phyloP scores from a whole-genome alignment of 1,140 invertebrate species.

The Pogonomyrmex barbatus region DNA sequence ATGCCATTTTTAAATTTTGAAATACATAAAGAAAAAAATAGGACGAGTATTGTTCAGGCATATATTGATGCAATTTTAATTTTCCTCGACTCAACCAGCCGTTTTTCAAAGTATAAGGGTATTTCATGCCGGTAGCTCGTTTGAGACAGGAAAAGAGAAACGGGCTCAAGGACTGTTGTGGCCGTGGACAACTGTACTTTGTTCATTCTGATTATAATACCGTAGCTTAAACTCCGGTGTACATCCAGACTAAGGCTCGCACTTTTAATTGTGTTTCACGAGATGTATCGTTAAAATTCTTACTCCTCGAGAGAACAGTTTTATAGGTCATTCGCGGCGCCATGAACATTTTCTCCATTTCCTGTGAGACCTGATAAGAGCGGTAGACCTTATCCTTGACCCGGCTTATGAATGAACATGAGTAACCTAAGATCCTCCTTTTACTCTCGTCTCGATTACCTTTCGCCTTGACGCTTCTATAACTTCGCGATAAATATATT shows the following conservation, averaged over 20 bases:
- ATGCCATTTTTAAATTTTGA: background rate
- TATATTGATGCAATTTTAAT: background rate
- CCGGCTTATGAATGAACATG: constrained; percentile 60
- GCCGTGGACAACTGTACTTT: background rate
- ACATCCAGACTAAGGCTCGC: background rate
- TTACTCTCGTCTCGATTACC: constrained; percentile 56
- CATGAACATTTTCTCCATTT: background rate
- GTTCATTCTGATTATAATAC: background rate
- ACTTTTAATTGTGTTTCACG: constrained; percentile 15
- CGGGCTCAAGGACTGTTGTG: constrained; percentile 20
- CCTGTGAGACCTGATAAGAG: constrained; percentile 30
- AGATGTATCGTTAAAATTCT: background rate
- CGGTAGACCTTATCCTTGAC: constrained; percentile 30
- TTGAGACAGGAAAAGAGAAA: constrained; percentile 40
- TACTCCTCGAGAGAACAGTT: background rate
- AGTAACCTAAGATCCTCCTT: constrained; percentile 34
- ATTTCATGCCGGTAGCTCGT: constrained; percentile 1
- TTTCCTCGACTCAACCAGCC: background rate
- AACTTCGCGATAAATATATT: constrained; percentile 20
- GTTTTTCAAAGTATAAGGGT: background rate
- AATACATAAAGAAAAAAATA: background rate
- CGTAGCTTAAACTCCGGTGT: background rate
- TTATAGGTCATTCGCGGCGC: background rate
- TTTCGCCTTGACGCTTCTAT: constrained; percentile 44
- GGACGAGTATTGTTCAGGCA: background rate